These are phyloP conservation scores for Telmatochromis bifrenatus DNA, from an alignment of 2,113 vertebrate species.

Conservation along the genomic window DNA sequence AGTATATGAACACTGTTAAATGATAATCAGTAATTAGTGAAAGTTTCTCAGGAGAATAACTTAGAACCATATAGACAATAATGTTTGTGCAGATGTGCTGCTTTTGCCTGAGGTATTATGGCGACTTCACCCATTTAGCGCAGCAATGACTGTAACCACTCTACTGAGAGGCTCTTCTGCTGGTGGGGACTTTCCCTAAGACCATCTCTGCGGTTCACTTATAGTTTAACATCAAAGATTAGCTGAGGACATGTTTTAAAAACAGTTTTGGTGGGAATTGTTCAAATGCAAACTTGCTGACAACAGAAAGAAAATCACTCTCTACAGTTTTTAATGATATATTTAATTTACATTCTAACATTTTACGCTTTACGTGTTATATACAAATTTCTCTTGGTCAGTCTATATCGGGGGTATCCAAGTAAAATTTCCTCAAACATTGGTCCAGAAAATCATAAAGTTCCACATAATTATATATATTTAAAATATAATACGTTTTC, in stretches of 20 bases:
- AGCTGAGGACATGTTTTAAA: background rate
- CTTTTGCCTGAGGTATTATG: background rate
- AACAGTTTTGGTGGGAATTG: background rate
- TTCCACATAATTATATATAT: background rate
- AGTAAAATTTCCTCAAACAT: background rate
- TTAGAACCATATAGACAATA: background rate
- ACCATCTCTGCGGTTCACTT: background rate
- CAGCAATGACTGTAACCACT: background rate
- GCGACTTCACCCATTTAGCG: background rate
- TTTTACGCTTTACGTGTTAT: background rate
- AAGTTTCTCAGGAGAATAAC: background rate
- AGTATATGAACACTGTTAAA: background rate
- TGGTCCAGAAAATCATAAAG: background rate
- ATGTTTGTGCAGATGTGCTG: background rate
- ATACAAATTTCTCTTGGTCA: background rate
- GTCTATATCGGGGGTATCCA: background rate
- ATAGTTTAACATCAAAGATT: background rate
- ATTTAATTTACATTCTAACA: background rate
- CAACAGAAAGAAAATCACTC: background rate
- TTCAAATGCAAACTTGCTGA: background rate
- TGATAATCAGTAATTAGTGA: background rate
- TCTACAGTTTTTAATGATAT: background rate
- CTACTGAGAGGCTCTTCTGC: background rate
- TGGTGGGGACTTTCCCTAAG: background rate
- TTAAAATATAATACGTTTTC: background rate